Base-by-base conservation (phyloP, 2,888 invertebrate species). In the Ashinkailepas kermadecensis region DNA sequence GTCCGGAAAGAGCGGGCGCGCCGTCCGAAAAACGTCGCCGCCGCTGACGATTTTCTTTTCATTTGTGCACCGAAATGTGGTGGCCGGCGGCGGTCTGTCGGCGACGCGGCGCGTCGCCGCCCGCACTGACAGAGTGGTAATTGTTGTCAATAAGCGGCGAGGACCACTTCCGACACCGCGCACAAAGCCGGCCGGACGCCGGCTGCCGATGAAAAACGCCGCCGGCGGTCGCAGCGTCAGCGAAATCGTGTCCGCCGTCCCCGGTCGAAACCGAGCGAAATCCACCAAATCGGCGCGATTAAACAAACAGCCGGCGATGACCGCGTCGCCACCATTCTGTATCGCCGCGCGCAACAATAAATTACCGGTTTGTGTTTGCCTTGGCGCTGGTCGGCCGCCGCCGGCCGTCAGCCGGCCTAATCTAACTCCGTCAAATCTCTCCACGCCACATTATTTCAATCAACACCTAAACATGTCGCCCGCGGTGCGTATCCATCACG, bases 91-190 rank as follows among this genome's bases (percentile, higher is more conserved):
- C 56, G 74, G 54, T 11, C 64, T 18, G 64, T 6, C 64, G 64
- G 9, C 65, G 23, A 39, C 39, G 4, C 39, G 39, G 39, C 39
- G 39, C 74, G 21, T 23, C 74, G 56, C 21, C 54, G 74, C 13
- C 23, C 39, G 39, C 39, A 12, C 70, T 70, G 70, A 74, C 74
- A 56, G 56, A 56, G 74, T 21, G 21, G 74, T 74, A 74, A 74
- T 74, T 74, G 74, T 74, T 74, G 74, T 74, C 74, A 74, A 74
- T 74, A 74, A 74, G 74, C 21, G 74, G 54, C 11, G 74, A 18
- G 18, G 13, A 21, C 54, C 74, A 56, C n/a, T 74, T 74, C 74
- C 74, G 74, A 74, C 74, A 18, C 18, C 2, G 74, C 11, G 21
- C 56, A 74, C 74, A 74, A 74, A 56, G 74, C 23, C 56, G 21